These are phyloP conservation scores for Stomatorhinus walkeri DNA, from an alignment of 2,797 vertebrate species.

Conservation along the genomic window DNA sequence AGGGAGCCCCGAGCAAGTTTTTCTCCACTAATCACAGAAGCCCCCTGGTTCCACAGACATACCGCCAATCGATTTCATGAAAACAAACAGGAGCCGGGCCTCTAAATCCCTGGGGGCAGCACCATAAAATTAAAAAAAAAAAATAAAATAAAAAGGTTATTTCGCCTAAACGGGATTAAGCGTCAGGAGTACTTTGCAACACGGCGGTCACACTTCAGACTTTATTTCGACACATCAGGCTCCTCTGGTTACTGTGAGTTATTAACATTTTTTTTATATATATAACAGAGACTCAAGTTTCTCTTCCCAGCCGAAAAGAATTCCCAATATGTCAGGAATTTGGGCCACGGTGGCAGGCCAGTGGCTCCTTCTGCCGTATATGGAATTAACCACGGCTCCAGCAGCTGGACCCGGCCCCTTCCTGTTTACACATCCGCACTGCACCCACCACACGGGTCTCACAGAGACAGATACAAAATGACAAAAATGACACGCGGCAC, in stretches of 20 bases:
- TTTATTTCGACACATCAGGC: conserved; percentile 1
- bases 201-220: not conserved
- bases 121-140: not conserved
- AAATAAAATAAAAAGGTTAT: conserved; percentile 6
- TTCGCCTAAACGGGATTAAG: conserved; percentile 3
- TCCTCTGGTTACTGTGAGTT: not conserved
- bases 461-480: not conserved
- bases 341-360: not conserved
- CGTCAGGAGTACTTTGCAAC: not conserved
- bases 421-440: conserved; percentile 6
- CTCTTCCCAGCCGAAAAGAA: conserved; percentile 14
- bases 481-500: not conserved
- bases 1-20: not conserved
- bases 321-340: conserved; percentile 17
- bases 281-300: not conserved
- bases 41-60: not conserved
- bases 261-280: not conserved
- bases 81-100: not conserved
- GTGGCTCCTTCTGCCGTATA: not conserved
- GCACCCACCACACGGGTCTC: not conserved
- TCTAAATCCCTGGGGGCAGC: not conserved
- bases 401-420: not conserved
- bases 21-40: not conserved
- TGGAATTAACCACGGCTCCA: not conserved
- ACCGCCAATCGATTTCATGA: not conserved